Conservation (phyloP, 2,797 vertebrate genomes). For the Anas bahamensis region DNA sequence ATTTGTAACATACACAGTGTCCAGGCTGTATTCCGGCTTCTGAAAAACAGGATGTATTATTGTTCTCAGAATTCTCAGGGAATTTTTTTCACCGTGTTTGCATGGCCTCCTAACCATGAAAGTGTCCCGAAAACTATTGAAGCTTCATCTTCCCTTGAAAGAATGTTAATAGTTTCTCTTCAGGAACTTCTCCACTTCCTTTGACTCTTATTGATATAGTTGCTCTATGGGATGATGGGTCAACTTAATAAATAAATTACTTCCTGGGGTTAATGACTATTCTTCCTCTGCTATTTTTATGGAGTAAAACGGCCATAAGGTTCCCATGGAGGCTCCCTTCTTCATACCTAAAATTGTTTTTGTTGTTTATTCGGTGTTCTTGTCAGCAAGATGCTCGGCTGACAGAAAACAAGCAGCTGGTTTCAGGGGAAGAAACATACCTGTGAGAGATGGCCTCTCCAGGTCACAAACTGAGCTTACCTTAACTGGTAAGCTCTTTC, state of each 20-base stretch:
- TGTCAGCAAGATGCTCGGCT: not conserved
- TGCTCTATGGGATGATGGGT: not conserved
- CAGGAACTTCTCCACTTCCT: slow-evolving; percentile 11
- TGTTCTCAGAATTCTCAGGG: slow-evolving; percentile 40
- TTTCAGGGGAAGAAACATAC: not conserved
- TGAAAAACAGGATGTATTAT: slow-evolving; percentile 67
- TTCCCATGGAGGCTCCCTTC: not conserved
- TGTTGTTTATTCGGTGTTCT: not conserved
- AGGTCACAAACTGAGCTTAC: no score
- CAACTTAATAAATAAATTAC: not conserved
- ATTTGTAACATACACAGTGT: slow-evolving; percentile 51
- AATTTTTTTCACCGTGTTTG: not conserved
- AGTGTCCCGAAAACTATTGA: not conserved
- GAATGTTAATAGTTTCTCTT: slow-evolving; percentile 33
- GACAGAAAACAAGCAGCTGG: not conserved
- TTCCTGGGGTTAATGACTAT: not conserved
- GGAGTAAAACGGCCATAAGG: not conserved
- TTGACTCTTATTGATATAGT: slow-evolving; percentile 6
- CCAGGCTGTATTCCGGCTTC: slow-evolving; percentile 27
- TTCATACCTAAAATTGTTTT: not conserved
- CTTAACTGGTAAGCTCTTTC: not conserved
- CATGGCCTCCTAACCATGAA: not conserved
- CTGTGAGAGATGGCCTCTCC: not conserved
- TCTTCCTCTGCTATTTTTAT: not conserved
- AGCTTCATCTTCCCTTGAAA: not conserved